Evolutionary conservation across 92 coral and sea anemone genomes (phyloP).

Genomic region (Parazoanthus swiftii): DNA sequence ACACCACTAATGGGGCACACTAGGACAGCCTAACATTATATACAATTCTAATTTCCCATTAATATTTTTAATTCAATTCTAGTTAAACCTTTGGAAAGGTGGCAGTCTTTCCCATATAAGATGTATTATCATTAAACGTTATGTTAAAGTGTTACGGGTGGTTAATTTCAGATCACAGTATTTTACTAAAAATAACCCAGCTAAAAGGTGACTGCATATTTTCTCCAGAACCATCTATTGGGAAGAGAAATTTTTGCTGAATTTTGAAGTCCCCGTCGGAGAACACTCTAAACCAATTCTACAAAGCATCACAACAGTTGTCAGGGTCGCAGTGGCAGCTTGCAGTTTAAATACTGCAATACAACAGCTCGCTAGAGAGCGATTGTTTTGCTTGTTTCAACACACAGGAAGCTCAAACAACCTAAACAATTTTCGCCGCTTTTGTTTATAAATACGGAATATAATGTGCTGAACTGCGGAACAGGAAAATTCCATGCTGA

Average conservation of each 20-base stretch:
- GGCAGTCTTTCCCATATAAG: too few relatives aligned
- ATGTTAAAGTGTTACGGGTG: too few relatives aligned
- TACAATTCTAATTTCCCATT: too few relatives aligned
- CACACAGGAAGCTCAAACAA: not conserved
- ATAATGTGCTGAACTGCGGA: not conserved
- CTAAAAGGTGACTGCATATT: not conserved
- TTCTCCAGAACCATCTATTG: not conserved
- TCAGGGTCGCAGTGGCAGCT: not conserved
- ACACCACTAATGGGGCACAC: too few relatives aligned
- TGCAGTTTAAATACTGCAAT: not conserved
- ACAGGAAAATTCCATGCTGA: not conserved
- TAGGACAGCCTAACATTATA: too few relatives aligned
- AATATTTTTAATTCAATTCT: too few relatives aligned
- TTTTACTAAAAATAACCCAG: too few relatives aligned
- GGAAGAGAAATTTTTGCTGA: too few relatives aligned
- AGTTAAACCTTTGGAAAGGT: too few relatives aligned
- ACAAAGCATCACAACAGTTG: not conserved
- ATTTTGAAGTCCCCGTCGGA: too few relatives aligned
- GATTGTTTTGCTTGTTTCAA: constrained; percentile 2
- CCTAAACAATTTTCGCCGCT: not conserved
- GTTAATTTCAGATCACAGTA: too few relatives aligned
- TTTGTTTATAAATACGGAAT: not conserved
- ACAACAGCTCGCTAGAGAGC: not conserved
- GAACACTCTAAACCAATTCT: not conserved
- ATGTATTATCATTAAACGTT: too few relatives aligned